phyloP scores from a whole-genome alignment of 2,113 vertebrate species.

The Oreochromis spilurus region DNA sequence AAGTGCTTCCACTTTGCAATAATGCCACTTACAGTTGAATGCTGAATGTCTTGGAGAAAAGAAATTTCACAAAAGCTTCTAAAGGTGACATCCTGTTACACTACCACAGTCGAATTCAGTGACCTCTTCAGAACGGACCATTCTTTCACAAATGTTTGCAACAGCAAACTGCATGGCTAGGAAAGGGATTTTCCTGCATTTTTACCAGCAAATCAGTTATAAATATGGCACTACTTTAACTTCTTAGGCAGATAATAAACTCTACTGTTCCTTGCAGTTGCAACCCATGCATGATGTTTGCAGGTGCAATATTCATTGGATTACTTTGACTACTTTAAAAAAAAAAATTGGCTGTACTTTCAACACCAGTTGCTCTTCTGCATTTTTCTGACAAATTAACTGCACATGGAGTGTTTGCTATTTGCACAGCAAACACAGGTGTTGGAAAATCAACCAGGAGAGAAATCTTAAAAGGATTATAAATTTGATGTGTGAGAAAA shows the following conservation, averaged over 20 bases:
- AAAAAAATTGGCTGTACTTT: background rate
- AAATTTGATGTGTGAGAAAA: background rate
- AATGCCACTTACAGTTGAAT: background rate
- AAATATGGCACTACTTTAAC: background rate
- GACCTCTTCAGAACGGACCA: background rate
- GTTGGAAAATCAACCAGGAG: background rate
- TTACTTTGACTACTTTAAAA: background rate
- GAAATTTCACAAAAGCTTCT: background rate
- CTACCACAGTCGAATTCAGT: background rate
- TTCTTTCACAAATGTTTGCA: background rate
- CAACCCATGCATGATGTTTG: background rate
- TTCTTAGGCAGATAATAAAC: background rate
- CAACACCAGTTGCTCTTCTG: background rate
- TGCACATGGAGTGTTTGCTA: background rate
- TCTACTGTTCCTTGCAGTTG: background rate
- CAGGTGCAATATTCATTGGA: background rate
- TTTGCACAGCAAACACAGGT: background rate
- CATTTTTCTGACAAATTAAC: background rate
- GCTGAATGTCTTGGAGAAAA: background rate
- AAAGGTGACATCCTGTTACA: background rate
- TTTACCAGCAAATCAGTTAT: background rate
- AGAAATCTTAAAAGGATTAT: background rate
- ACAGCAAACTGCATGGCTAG: background rate
- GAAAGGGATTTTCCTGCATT: background rate
- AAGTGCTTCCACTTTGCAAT: background rate